Conservation (phyloP, 2,888 invertebrate species). For the Caenorhabditis becei region DNA sequence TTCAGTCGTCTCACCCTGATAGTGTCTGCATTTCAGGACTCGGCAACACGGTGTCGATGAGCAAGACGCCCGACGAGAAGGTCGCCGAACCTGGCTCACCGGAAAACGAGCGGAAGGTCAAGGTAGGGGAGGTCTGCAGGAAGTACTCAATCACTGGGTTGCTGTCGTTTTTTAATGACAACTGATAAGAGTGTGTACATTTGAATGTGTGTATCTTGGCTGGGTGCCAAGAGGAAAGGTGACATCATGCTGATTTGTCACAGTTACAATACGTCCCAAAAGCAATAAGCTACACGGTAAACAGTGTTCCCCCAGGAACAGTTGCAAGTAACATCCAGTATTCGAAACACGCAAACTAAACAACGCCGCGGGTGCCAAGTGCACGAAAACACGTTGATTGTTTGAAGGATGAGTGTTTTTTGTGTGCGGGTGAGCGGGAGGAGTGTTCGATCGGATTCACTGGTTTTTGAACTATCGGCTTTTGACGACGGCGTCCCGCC, state of each 20-base stretch:
- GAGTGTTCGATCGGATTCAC: background rate
- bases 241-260: constrained; percentile 5
- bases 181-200: constrained; percentile 12
- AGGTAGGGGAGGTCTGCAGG: constrained; percentile 22
- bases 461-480: constrained; percentile 19
- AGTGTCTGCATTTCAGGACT: constrained; percentile 13
- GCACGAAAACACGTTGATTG: constrained; percentile 36
- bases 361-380: constrained; percentile 7
- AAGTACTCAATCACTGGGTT: too few species aligned
- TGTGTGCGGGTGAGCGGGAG: too few species aligned
- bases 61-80: constrained; percentile 9
- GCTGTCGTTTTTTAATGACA: too few species aligned
- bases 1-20: background rate
- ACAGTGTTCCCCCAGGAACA: background rate
- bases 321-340: background rate
- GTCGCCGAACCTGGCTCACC: constrained; percentile 37
- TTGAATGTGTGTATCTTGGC: background rate
- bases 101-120: constrained; percentile 39
- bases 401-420: constrained; percentile 23
- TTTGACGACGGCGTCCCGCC: constrained; percentile 10
- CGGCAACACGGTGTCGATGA: constrained; percentile 32
- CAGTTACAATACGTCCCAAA: background rate
- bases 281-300: background rate
- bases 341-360: constrained; percentile 6
- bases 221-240: background rate